A percentile compares a stretch with the other conserved stretches of the same genome.
Evolutionary conservation across 2,888 invertebrate genomes (phyloP).

Genomic region (Aromia moschata): DNA sequence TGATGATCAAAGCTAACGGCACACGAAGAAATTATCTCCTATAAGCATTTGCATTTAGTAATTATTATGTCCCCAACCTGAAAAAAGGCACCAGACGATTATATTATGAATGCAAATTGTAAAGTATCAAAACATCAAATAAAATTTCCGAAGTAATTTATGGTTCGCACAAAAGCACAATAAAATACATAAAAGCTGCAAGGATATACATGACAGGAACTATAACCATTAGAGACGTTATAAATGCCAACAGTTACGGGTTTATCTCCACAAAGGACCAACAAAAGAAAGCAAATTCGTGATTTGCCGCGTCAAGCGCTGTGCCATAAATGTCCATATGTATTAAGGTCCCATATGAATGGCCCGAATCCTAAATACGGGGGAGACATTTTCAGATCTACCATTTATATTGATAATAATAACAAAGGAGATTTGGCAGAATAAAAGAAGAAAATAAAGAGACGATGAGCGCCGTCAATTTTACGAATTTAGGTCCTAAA

Average conservation of each 20-base stretch:
- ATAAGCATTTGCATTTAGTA: not conserved
- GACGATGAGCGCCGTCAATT: too few relatives aligned
- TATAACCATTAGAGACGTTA: slow-evolving; percentile 58
- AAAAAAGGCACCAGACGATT: not conserved
- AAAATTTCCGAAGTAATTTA: slow-evolving; percentile 23
- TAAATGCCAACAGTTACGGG: slow-evolving; percentile 58
- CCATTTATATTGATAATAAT: not conserved
- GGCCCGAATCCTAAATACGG: slow-evolving; percentile 28
- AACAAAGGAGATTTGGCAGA: not conserved
- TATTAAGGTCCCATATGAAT: slow-evolving; percentile 50
- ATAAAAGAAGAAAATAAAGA: too few relatives aligned
- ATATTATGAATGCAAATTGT: slow-evolving; percentile 23
- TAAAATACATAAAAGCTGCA: slow-evolving; percentile 34
- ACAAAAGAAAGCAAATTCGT: slow-evolving; percentile 60
- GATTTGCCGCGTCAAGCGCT: slow-evolving; percentile 58
- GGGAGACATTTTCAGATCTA: slow-evolving; percentile 10
- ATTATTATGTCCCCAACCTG: not conserved
- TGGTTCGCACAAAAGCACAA: slow-evolving; percentile 22
- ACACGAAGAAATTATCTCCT: too few relatives aligned
- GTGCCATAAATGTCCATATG: slow-evolving; percentile 58
- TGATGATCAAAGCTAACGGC: too few relatives aligned
- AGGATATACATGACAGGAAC: slow-evolving; percentile 46
- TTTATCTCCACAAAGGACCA: slow-evolving; percentile 55
- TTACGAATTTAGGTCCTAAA: too few relatives aligned
- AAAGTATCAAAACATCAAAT: slow-evolving; percentile 25